These are phyloP conservation scores for Phrynocephalus versicolor DNA, from an alignment of 2,113 vertebrate genomes.

Conservation along the genomic window DNA sequence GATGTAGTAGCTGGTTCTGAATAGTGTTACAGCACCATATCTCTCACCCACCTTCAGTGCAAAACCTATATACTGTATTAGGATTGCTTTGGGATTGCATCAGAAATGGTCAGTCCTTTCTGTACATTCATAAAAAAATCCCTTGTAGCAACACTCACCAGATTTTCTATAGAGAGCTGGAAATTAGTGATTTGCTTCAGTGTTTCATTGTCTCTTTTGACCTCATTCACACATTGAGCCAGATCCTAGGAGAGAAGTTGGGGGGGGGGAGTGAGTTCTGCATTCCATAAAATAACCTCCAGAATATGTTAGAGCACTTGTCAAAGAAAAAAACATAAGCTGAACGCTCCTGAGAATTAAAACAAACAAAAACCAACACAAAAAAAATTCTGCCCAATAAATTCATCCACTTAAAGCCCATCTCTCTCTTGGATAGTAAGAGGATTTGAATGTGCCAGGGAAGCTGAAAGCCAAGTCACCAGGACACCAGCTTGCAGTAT, in stretches of 20 bases:
- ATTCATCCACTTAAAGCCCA: neutral
- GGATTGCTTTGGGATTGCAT: neutral
- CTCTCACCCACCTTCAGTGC: neutral
- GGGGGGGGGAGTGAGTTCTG: neutral
- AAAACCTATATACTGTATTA: neutral
- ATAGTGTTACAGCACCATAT: neutral
- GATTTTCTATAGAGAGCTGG: constrained; percentile 88
- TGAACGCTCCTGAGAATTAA: neutral
- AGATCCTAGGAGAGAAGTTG: constrained; percentile 75
- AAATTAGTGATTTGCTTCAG: constrained; percentile 88
- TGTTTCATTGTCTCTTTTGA: constrained; percentile 91
- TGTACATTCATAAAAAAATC: neutral
- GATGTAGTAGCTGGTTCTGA: neutral
- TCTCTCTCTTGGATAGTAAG: neutral
- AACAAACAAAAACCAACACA: neutral
- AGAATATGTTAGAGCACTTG: neutral
- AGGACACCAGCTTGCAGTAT: too few species aligned
- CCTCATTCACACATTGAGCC: constrained; percentile 90
- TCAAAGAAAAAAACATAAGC: neutral
- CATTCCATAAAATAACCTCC: neutral
- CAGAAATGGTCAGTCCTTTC: neutral
- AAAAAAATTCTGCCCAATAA: neutral
- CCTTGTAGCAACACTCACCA: constrained; percentile 65
- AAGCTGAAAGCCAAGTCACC: too few species aligned
- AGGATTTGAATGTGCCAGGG: too few species aligned